Base-by-base conservation (phyloP, 2,888 invertebrate species). In the Seladonia tumulorum region DNA sequence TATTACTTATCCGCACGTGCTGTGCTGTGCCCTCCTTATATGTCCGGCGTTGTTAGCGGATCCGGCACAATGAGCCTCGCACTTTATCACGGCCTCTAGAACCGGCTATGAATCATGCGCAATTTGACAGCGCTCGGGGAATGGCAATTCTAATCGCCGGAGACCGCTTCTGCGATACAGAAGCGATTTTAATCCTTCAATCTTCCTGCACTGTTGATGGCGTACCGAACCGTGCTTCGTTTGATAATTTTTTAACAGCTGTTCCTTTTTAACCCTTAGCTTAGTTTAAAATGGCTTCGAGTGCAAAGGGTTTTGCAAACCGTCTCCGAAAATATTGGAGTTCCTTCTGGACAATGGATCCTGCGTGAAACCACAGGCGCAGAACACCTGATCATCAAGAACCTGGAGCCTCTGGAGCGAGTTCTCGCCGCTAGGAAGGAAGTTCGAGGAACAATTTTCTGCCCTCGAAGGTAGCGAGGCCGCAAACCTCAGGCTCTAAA, bases 21-120 rank as follows among this genome's bases (percentile, higher is more conserved):
- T 73, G 42, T 42, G 75, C 73, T 73, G 10, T 45, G 73, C 35
- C 73, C 66, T 66, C 66, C 66, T 66, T 66, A 66, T 35, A 66
- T 66, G 66, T 35, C 66, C 66, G 35, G 35, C 29, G 29, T 66
- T 66, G 66, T 66, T 35, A 29, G 35, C 66, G 66, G 66, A 66
- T 66, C 66, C 29, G 35, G 66, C 66, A 35, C 66, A 35, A 35
- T 8, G 66, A 18, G 35, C 18, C 60, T 25, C 60, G 60, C 25
- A 25, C 60, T 60, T 60, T 60, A 60, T 29, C 60, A 60, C 60
- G 25, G 60, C 16, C 60, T 60, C 29, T 60, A 14, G 60, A 60
- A 25, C 25, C 14, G 60, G 25, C 60, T n/a, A 25, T 60, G 60
- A 60, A 60, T 60, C 60, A 60, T 60, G 60, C 25, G 25, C 60